Percentiles rank a stretch among this genome's conserved stretches.
Evolutionary conservation across 2,888 invertebrate species (phyloP).

Genomic region (Xestobium rufovillosum): DNA sequence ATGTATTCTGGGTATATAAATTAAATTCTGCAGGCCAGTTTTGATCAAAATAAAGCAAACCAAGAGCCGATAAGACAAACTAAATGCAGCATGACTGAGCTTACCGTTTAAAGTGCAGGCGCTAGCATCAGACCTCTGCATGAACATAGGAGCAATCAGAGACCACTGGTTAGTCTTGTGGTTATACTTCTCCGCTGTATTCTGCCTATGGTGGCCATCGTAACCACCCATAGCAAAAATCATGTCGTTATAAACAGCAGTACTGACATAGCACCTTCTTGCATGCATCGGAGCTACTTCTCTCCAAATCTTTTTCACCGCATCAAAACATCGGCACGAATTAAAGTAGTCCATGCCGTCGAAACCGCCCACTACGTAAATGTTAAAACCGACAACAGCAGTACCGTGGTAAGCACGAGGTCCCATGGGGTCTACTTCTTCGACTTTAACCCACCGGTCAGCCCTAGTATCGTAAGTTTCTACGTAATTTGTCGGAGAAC

Average conservation of each 20-base stretch:
- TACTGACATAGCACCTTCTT: constrained; percentile 80
- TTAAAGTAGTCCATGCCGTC: constrained; percentile 76
- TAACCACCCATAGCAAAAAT: constrained; percentile 87
- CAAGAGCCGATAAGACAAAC: too few species aligned
- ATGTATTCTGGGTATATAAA: too few species aligned
- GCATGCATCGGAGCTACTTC: constrained; percentile 89
- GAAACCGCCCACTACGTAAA: constrained; percentile 88
- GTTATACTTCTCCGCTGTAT: constrained; percentile 80
- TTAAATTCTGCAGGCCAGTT: too few species aligned
- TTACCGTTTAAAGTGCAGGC: constrained; percentile 76
- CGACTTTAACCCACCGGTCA: constrained; percentile 80
- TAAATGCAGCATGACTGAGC: too few species aligned
- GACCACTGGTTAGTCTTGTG: constrained; percentile 82
- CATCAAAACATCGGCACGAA: constrained; percentile 72
- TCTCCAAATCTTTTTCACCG: constrained; percentile 74
- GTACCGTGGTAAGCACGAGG: constrained; percentile 92
- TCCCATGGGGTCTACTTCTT: constrained; percentile 73
- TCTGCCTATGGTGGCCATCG: constrained; percentile 79
- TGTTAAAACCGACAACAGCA: constrained; percentile 73
- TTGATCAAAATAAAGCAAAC: too few species aligned
- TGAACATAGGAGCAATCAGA: constrained; percentile 79
- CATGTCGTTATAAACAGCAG: constrained; percentile 65
- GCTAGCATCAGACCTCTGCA: constrained; percentile 83
- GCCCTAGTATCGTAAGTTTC: constrained; percentile 87
- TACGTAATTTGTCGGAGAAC: constrained; percentile 67